Base-by-base conservation (phyloP, 2,888 invertebrate species). In the Chalcis sispes region DNA sequence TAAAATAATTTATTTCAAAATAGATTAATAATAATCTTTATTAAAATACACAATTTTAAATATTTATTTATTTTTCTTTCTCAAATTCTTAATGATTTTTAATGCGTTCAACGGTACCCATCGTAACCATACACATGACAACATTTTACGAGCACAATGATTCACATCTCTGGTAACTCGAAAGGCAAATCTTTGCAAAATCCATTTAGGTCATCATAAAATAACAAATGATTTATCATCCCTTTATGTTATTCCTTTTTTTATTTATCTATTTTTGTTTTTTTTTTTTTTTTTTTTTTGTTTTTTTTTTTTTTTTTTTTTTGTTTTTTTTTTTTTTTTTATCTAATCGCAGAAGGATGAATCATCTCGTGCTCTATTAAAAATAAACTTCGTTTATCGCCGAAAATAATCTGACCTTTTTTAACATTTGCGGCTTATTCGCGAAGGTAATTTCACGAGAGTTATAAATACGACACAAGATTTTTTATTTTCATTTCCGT, bases 161-260 rank as follows among this genome's bases (percentile, higher is more conserved):
- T 32, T 64, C 32, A 20, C 32, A 29, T 13, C 52, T 23, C 23
- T n/a, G 4, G 25, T 52, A 65, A 65, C 40, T 40, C 23, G 36
- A 20, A 29, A 50, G 36, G 59, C n/a, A 42, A 62, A 62, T 62
- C 42, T 27, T 46, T n/a, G 61, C 46, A 25, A 46, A 46, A 29
- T 20, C 18, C 46, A 61, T 42, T 3, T 42, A n/a, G 25, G 23
- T 46, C 27, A 25, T 62, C 61, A 46, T 62, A 62, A 62, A 62
- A 62, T 0, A 15, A n/a, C 46, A 20, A 40, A 42, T 62, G 61
- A 42, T 62, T 46, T 42, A 62, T 42, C 13, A 8, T 1, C 7
- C 40, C 13, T 4, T 2, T 40, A n/a, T n/a, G n/a, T n/a, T n/a
- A n/a, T n/a, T n/a, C n/a, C n/a, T n/a, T n/a, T n/a, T n/a, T n/a